A percentile compares a stretch with the other conserved stretches of the same genome.
These are phyloP conservation scores for Aramus guarauna DNA, from an alignment of 2,113 vertebrate species.

Conservation along the genomic window DNA sequence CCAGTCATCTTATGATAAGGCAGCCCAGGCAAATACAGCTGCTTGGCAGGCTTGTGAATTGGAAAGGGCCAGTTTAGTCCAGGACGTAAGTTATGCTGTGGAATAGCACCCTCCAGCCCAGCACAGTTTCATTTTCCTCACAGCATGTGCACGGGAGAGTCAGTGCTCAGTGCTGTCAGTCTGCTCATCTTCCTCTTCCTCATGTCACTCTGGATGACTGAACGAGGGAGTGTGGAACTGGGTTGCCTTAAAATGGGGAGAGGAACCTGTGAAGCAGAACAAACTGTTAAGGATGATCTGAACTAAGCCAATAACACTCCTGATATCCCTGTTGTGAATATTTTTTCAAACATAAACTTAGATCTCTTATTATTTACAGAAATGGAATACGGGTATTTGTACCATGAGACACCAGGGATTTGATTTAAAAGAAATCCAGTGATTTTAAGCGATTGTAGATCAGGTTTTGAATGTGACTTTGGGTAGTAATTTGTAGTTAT, in stretches of 20 bases:
- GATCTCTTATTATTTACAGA: background rate
- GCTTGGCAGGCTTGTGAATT: background rate
- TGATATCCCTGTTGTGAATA: background rate
- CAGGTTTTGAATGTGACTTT: background rate
- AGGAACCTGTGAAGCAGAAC: background rate
- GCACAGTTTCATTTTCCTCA: background rate
- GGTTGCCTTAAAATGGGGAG: background rate
- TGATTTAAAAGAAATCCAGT: background rate
- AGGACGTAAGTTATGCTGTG: background rate
- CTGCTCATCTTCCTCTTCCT: background rate
- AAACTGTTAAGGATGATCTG: background rate
- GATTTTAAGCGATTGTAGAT: background rate
- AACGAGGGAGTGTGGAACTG: background rate
- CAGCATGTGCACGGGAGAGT: rapidly evolving
- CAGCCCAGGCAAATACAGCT: background rate
- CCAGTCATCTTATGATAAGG: background rate
- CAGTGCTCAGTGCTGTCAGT: rapidly evolving
- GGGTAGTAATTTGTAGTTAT: background rate
- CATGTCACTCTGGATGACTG: rapidly evolving
- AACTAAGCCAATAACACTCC: background rate
- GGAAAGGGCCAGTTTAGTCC: background rate
- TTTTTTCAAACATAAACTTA: background rate
- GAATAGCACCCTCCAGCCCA: background rate
- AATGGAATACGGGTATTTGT: background rate
- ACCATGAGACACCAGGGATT: background rate